These are phyloP conservation scores for Eira barbara DNA, from an alignment of 2,113 vertebrate species.

Conservation along the genomic window DNA sequence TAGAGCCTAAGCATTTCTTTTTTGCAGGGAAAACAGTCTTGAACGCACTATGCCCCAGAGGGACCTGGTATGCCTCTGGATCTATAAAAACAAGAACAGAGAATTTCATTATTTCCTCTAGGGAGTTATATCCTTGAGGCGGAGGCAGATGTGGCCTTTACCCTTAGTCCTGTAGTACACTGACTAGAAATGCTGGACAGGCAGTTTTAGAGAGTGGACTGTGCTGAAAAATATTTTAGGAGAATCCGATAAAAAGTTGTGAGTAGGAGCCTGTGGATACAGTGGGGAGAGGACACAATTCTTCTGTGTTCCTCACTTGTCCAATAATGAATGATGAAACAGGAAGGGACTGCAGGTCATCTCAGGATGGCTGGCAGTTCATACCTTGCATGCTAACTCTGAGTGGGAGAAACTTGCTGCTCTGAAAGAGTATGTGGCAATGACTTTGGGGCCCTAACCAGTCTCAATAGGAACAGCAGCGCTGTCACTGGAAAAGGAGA, in stretches of 20 bases:
- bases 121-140: neutral
- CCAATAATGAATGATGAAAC: neutral
- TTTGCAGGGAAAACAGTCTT: neutral
- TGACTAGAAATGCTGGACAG: neutral
- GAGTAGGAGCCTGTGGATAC: neutral
- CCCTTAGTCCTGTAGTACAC: neutral
- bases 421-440: neutral
- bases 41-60: neutral
- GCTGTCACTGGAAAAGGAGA: neutral
- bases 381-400: neutral
- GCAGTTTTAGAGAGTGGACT: neutral
- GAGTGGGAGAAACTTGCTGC: neutral
- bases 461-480: neutral
- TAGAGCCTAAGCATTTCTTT: neutral
- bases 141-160: slow-evolving; percentile 6
- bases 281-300: neutral
- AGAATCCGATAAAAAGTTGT: neutral
- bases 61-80: neutral
- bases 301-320: neutral
- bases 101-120: slow-evolving; percentile 23
- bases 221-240: neutral
- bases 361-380: neutral
- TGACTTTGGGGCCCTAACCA: neutral
- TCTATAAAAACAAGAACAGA: slow-evolving; percentile 16
- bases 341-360: neutral